phyloP scores from a whole-genome alignment of 2,797 vertebrate species.

The Tenualosa thibaudeaui region DNA sequence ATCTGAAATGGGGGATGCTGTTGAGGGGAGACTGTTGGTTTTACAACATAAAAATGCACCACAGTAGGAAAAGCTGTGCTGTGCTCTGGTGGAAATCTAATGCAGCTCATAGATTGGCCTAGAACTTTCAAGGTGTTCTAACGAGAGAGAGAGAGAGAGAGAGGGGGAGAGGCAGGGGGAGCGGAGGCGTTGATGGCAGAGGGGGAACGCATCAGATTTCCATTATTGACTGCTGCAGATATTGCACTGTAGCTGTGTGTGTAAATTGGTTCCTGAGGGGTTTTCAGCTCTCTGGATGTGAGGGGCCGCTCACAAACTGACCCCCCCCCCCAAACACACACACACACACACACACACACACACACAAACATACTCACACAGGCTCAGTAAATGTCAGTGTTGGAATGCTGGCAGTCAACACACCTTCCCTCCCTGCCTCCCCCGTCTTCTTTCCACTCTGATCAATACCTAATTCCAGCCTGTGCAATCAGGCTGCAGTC shows the following conservation, averaged over 20 bases:
- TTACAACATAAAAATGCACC: slow-evolving; percentile 49
- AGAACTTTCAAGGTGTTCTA: slow-evolving; percentile 85
- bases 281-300: slow-evolving; percentile 80
- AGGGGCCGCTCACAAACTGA: slow-evolving; percentile 69
- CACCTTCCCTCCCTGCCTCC: slow-evolving; percentile 39
- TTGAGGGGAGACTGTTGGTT: slow-evolving; percentile 28
- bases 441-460: slow-evolving; percentile 62
- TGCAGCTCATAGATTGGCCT: slow-evolving; percentile 69
- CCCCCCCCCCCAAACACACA: slow-evolving; percentile 51
- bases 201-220: slow-evolving; percentile 90
- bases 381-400: slow-evolving; percentile 87
- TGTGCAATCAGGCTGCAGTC: slow-evolving; percentile 88
- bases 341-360: not conserved
- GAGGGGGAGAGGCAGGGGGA: slow-evolving; percentile 67
- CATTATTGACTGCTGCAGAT: slow-evolving; percentile 98
- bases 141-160: slow-evolving; percentile 78
- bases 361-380: not conserved
- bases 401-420: slow-evolving; percentile 82
- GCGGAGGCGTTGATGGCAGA: slow-evolving; percentile 85
- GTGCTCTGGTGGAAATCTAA: slow-evolving; percentile 73
- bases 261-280: slow-evolving; percentile 99
- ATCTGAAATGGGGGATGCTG: not conserved
- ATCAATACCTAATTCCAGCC: slow-evolving; percentile 99
- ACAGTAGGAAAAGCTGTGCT: slow-evolving; percentile 68
- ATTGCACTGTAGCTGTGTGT: slow-evolving; percentile 91